A percentile compares a stretch with the other conserved stretches of the same genome.
These are phyloP conservation scores for Pseudopodoces humilis DNA, from an alignment of 2,113 vertebrate species.

Conservation along the genomic window DNA sequence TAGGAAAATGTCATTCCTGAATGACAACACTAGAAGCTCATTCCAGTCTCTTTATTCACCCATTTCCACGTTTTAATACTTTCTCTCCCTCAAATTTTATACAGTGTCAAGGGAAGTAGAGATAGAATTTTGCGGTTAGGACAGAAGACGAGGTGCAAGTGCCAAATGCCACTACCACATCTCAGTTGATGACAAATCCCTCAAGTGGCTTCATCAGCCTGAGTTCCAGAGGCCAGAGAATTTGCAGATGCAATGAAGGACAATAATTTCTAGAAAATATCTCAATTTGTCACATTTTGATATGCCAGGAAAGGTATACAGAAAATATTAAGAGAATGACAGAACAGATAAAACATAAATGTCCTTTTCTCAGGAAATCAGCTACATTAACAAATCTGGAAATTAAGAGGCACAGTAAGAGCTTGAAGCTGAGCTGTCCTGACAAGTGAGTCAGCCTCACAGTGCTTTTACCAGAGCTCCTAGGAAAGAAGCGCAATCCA, in stretches of 20 bases:
- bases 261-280: neutral
- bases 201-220: neutral
- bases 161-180: neutral
- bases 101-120: neutral
- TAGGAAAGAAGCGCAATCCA: neutral
- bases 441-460: slow-evolving; percentile 40
- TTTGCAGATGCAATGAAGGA: neutral
- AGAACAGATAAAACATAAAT: neutral
- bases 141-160: neutral
- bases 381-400: neutral
- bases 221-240: neutral
- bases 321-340: neutral
- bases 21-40: neutral
- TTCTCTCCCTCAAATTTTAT: neutral
- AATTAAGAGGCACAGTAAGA: neutral
- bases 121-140: neutral
- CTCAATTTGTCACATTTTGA: neutral
- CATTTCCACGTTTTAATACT: neutral
- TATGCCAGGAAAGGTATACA: neutral
- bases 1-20: neutral
- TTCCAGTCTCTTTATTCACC: neutral
- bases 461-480: slow-evolving; percentile 22
- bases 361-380: neutral
- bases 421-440: slow-evolving; percentile 49
- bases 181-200: neutral